Percentiles rank a stretch among this genome's conserved stretches.
Conservation (phyloP, 2,113 vertebrate genomes). For the Crocuta crocuta region DNA sequence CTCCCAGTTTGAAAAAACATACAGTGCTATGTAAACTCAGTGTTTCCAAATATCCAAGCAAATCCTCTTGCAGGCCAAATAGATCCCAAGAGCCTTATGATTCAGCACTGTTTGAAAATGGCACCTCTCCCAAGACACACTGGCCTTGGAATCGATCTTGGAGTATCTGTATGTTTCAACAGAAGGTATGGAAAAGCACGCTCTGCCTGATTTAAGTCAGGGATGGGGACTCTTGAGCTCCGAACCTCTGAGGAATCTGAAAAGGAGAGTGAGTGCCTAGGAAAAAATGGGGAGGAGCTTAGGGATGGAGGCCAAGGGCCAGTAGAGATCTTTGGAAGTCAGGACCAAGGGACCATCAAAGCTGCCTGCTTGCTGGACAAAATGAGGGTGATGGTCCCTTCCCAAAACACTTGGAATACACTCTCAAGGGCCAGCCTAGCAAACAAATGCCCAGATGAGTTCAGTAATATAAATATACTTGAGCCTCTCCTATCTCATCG, state of each 20-base stretch:
- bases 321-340: background rate
- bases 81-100: background rate
- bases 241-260: background rate
- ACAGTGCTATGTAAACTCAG: background rate
- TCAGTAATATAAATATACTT: background rate
- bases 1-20: background rate
- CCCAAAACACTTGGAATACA: background rate
- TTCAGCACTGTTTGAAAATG: background rate
- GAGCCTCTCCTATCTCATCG: background rate
- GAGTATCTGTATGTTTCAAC: background rate
- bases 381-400: background rate
- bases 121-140: background rate
- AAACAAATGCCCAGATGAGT: background rate
- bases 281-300: background rate
- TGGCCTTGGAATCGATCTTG: background rate
- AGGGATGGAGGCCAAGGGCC: background rate
- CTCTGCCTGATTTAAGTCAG: background rate
- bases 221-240: background rate
- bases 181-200: background rate
- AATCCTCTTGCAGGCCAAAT: background rate
- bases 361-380: background rate
- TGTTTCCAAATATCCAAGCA: background rate
- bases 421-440: background rate
- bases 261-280: background rate
- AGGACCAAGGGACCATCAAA: background rate